Conservation (phyloP, 2,888 invertebrate genomes). For the Eupithecia insigniata region DNA sequence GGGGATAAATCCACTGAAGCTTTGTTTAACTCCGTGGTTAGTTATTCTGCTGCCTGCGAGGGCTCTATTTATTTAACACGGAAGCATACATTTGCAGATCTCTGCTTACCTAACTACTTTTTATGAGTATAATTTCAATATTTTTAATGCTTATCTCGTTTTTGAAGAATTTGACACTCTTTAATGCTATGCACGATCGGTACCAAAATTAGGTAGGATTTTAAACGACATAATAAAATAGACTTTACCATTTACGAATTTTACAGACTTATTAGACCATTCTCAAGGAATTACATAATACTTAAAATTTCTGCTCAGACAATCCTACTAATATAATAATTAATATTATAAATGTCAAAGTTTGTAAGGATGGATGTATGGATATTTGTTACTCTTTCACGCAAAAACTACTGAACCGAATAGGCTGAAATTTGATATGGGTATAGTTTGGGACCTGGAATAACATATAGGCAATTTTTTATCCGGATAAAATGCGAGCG, state of each 20-base stretch:
- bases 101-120: not conserved
- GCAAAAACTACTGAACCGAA: too few species aligned
- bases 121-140: not conserved
- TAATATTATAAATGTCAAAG: too few species aligned
- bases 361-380: too few species aligned
- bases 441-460: too few species aligned
- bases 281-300: not conserved
- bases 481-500: too few species aligned
- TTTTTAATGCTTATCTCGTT: not conserved
- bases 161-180: not conserved
- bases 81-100: not conserved
- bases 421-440: too few species aligned
- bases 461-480: too few species aligned
- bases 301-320: not conserved
- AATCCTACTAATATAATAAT: too few species aligned
- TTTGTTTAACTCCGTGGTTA: slow-evolving; percentile 3
- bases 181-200: not conserved
- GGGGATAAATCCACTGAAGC: not conserved
- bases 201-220: not conserved
- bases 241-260: not conserved
- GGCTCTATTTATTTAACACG: not conserved
- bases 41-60: not conserved
- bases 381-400: too few species aligned
- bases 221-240: not conserved
- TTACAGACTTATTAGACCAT: not conserved